phyloP scores from a whole-genome alignment of 1,140 invertebrate genomes.

The Drosophila bifasciata region DNA sequence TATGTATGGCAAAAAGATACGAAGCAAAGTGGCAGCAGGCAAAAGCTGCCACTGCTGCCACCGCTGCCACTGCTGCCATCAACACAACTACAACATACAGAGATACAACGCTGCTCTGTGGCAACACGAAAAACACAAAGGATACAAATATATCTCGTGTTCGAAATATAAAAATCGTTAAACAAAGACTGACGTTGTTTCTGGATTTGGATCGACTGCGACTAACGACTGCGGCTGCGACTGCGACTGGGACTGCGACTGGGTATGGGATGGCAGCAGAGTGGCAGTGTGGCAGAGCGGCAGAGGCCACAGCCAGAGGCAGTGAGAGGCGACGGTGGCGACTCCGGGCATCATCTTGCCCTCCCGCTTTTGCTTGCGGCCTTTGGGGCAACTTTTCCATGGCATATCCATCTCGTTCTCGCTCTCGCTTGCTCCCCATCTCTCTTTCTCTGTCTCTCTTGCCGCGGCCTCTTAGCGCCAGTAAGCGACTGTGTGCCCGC shows the following conservation, averaged over 20 bases:
- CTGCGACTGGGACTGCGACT: background rate
- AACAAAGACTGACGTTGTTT: constrained; percentile 81
- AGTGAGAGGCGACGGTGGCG: constrained; percentile 10
- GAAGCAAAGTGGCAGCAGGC: constrained; percentile 17
- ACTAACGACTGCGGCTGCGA: constrained; percentile 47
- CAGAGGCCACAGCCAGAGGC: too few relatives aligned
- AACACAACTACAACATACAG: constrained; percentile 2
- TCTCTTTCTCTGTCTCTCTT: constrained; percentile 3
- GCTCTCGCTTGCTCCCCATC: background rate
- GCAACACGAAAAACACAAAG: constrained; percentile 78
- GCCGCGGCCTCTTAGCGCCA: constrained; percentile 55
- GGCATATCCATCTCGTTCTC: constrained; percentile 20
- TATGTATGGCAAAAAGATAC: constrained; percentile 24
- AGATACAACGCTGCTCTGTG: constrained; percentile 30
- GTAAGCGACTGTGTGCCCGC: constrained; percentile 54
- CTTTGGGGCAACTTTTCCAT: constrained; percentile 47
- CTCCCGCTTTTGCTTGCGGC: constrained; percentile 62
- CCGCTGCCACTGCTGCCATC: constrained; percentile 32
- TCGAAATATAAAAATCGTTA: constrained; percentile 83
- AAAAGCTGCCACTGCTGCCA: constrained; percentile 54
- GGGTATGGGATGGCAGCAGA: background rate
- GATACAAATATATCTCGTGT: constrained; percentile 82
- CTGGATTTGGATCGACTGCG: constrained; percentile 72
- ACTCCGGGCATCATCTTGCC: constrained; percentile 57
- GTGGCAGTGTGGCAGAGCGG: background rate